Base-by-base conservation (phyloP, 1,140 invertebrate species). In the Globodera ellingtonae region DNA sequence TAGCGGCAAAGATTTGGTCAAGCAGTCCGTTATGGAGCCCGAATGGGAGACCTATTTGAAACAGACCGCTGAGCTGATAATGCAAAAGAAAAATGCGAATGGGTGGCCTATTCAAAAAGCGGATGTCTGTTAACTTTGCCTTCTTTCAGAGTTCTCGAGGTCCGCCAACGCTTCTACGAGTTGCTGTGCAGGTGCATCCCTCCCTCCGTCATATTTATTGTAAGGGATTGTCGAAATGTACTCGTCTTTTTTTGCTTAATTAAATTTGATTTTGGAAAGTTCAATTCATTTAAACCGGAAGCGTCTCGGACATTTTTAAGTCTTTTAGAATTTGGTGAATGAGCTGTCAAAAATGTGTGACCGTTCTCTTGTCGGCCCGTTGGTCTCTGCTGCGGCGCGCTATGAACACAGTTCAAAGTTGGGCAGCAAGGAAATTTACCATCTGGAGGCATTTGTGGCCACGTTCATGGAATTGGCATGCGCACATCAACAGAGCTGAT, bases 151-250 rank as follows among this genome's bases (percentile, higher is more conserved):
- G 89, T 99, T 71, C 90, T 94, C 52, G 94, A 95, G 89, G 93
- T 98, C 1, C 91, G 97, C 66, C 93, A 93, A 62, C 92, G 95
- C 85, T 91, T 99, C 3, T 99, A 98, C 91, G 96, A 99, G 88
- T 90, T 99, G 15, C 91, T 98, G 4, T 94, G 93, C 18, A 96
- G 98, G 90, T 94, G 94, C 15, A 96, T 99, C 85, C 97, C 97
- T 0, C 92, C 94, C 1, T 94, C 97, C 89, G 91, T 97, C 24
- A 97, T 99, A 82, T 98, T 99, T 90, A 93, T 93, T 90, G 92
- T 92, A 86, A 89, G 79, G 50, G 24, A 52, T 79, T 83, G 35
- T 24, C 15, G 1, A 72, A 35, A 35, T 35, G 35, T 35, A 35
- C 35, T 3, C 35, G 35, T 1, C 35, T 35, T 35, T 35, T 35